Evolutionary conservation across 2,113 vertebrate species (phyloP).

Genomic region (Dinomys branickii): DNA sequence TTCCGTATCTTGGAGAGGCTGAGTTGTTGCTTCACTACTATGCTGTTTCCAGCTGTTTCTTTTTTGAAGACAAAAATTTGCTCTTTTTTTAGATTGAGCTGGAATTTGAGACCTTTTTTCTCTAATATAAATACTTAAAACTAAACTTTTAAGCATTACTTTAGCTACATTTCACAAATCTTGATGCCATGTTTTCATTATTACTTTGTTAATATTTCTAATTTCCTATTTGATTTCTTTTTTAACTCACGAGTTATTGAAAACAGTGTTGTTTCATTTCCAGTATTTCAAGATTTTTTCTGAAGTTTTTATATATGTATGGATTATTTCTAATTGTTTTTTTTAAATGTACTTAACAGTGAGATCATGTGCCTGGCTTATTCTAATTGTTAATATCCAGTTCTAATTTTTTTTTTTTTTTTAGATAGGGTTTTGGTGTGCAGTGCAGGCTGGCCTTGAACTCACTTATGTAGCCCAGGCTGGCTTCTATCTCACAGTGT

Average conservation of each 20-base stretch:
- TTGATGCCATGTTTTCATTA: neutral
- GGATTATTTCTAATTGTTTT: neutral
- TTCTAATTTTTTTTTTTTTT: neutral
- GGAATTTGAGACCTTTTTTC: neutral
- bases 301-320: neutral
- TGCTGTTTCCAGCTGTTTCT: neutral
- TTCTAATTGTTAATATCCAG: neutral
- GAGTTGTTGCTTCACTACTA: neutral
- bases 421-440: neutral
- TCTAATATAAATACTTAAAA: constrained; percentile 3
- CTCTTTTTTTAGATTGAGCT: neutral
- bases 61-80: neutral
- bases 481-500: neutral
- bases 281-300: neutral
- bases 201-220: neutral
- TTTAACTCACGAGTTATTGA: neutral
- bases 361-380: no score
- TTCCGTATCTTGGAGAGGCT: neutral
- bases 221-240: neutral
- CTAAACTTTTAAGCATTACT: neutral
- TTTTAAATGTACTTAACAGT: no score
- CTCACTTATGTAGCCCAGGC: neutral
- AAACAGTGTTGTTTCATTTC: neutral
- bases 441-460: neutral
- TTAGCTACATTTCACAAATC: neutral